Evolutionary conservation across 1,140 invertebrate species (phyloP), one percentile per base, ranked within the genome.

Genomic region (roundworm (Caenorhabditis elegans)): DNA sequence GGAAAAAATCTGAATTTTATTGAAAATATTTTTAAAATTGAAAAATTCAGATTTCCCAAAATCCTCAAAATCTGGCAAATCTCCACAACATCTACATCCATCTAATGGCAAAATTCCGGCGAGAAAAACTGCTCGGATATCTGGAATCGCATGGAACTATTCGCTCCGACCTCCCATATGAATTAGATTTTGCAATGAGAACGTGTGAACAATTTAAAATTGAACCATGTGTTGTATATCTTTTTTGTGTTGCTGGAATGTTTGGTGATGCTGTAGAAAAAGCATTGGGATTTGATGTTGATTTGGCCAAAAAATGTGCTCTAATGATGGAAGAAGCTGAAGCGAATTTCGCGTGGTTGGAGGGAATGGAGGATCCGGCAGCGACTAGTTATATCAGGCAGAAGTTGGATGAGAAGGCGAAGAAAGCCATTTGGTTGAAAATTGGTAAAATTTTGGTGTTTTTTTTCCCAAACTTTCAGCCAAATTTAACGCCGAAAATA

Each of bases 371-470:
- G 8, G 65, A 36, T 39, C 10, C 19, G 24, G 28, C 11, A 31
- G 2, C 22, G 76, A 77, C 39, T 43, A 43, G 15, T 31, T 53
- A 26, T 34, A 48, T 51, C 19, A 17, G 26, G 15, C 39, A 47
- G 39, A 75, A 46, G 26, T 5, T 39, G 19, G 55, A 70, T 26
- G 39, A 39, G n/a, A 75, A 95, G 85, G 90, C 95, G 46, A 92
- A 93, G 49, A 95, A 95, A 86, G 94, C 95, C 89, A 90, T 99
- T 6, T 98, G 97, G 96, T 91, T 98, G 0, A 94, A 94, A 90
- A 97, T 98, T 85, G 95, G 39, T 43, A 15, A 43, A 15, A 43
- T 43, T 43, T 43, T n/a, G n/a, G n/a, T n/a, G n/a, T n/a, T n/a
- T n/a, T n/a, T n/a, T n/a, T n/a, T n/a, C n/a, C n/a, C n/a, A n/a